These are phyloP conservation scores for Geotrupes spiniger DNA, from an alignment of 2,888 invertebrate genomes.

Conservation along the genomic window DNA sequence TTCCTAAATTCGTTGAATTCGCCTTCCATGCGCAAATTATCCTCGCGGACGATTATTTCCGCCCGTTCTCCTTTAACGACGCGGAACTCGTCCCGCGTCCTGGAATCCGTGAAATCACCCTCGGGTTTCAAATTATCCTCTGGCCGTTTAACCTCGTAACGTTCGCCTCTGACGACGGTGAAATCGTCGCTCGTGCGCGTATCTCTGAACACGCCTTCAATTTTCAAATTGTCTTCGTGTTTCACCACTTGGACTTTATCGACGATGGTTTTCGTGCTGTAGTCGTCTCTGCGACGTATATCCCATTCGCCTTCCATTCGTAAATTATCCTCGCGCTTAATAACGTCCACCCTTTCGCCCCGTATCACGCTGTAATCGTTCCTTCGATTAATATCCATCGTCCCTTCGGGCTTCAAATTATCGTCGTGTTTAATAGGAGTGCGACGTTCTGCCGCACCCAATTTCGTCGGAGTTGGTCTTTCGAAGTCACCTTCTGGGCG, in stretches of 20 bases:
- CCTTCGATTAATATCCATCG: conserved; percentile 45
- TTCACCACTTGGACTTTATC: conserved; percentile 59
- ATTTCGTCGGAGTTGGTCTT: conserved; percentile 44
- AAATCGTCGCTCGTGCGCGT: conserved; percentile 55
- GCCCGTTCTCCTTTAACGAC: conserved; percentile 60
- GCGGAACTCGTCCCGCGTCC: conserved; percentile 55
- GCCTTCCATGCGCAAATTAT: conserved; percentile 65
- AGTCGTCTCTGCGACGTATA: conserved; percentile 20
- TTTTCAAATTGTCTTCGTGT: conserved; percentile 56
- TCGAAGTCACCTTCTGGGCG: conserved; percentile 54
- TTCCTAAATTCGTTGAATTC: conserved; percentile 53
- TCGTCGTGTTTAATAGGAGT: conserved; percentile 55
- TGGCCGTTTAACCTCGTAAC: conserved; percentile 53
- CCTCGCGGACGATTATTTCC: conserved; percentile 61
- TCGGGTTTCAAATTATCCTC: conserved; percentile 55
- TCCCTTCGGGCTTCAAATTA: conserved; percentile 57
- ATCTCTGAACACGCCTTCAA: conserved; percentile 58
- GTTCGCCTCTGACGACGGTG: conserved; percentile 59
- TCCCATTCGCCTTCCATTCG: conserved; percentile 53
- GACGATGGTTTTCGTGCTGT: conserved; percentile 23
- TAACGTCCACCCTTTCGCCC: conserved; percentile 59
- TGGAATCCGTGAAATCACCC: conserved; percentile 57
- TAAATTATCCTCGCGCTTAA: conserved; percentile 55
- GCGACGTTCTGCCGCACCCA: conserved; percentile 49
- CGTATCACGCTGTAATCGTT: conserved; percentile 31